A percentile compares a stretch with the other conserved stretches of the same genome.
Evolutionary conservation across 2,797 vertebrate species (phyloP).

Genomic region (Cottoperca gobio): DNA sequence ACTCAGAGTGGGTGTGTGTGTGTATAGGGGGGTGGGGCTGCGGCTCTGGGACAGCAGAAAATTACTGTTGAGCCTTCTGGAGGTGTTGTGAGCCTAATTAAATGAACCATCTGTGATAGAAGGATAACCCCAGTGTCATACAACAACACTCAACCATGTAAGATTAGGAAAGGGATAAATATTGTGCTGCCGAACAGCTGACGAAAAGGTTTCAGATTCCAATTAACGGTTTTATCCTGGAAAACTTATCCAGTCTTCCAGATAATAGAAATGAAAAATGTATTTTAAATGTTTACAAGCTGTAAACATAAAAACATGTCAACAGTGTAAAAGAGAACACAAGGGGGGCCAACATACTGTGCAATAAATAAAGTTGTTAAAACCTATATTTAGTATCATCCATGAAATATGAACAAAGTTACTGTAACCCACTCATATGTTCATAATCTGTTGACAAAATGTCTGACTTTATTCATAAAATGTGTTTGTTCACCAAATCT

Average conservation of each 20-base stretch:
- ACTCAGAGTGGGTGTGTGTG: not conserved
- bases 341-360: not conserved
- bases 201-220: not conserved
- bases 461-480: not conserved
- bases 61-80: constrained; percentile 29
- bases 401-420: not conserved
- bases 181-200: constrained; percentile 2
- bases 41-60: constrained; percentile 23
- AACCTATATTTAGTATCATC: too few species aligned
- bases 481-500: not conserved
- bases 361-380: not conserved
- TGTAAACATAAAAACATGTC: too few species aligned
- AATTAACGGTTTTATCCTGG: not conserved
- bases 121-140: constrained; percentile 36
- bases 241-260: not conserved
- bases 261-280: too few species aligned
- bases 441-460: not conserved
- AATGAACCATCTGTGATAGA: constrained; percentile 48
- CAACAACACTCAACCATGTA: constrained; percentile 8
- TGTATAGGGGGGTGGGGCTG: constrained; percentile 1
- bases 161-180: constrained; percentile 36
- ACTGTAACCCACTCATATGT: not conserved
- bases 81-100: constrained; percentile 51
- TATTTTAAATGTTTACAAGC: too few species aligned
- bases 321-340: not conserved